Percentiles rank a stretch among this genome's conserved stretches.
Evolutionary conservation across 2,888 invertebrate genomes (phyloP).

Genomic region (Orgyia antiqua): DNA sequence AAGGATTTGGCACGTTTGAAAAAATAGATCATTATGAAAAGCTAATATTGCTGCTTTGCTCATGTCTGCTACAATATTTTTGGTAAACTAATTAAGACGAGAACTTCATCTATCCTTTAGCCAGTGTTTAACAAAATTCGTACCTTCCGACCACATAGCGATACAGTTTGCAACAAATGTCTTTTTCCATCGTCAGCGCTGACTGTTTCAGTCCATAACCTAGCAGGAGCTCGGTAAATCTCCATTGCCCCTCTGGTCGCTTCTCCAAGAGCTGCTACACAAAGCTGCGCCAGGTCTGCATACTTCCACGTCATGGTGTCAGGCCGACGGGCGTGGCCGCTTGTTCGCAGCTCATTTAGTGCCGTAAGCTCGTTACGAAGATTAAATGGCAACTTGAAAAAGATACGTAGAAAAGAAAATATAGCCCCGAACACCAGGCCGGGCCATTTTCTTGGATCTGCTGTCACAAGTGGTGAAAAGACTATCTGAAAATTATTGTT

Average conservation of each 20-base stretch:
- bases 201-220: conserved; percentile 77
- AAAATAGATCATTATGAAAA: too few species aligned
- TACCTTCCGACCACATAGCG: conserved; percentile 83
- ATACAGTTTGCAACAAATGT: conserved; percentile 79
- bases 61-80: too few species aligned
- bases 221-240: conserved; percentile 55
- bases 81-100: too few species aligned
- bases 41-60: too few species aligned
- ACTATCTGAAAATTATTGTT: conserved; percentile 48
- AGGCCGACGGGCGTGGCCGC: conserved; percentile 46
- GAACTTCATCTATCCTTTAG: too few species aligned
- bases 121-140: too few species aligned
- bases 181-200: conserved; percentile 73
- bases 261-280: conserved; percentile 51
- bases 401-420: conserved; percentile 31
- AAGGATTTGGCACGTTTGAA: too few species aligned
- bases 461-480: conserved; percentile 60
- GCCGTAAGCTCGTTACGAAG: conserved; percentile 54
- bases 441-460: conserved; percentile 68
- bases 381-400: conserved; percentile 46
- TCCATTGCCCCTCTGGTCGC: conserved; percentile 48
- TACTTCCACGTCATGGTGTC: conserved; percentile 65
- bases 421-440: conserved; percentile 35
- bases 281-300: conserved; percentile 56
- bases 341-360: conserved; percentile 45